Evolutionary conservation across 2,113 vertebrate species (phyloP).

Genomic region (Archilochus colubris): DNA sequence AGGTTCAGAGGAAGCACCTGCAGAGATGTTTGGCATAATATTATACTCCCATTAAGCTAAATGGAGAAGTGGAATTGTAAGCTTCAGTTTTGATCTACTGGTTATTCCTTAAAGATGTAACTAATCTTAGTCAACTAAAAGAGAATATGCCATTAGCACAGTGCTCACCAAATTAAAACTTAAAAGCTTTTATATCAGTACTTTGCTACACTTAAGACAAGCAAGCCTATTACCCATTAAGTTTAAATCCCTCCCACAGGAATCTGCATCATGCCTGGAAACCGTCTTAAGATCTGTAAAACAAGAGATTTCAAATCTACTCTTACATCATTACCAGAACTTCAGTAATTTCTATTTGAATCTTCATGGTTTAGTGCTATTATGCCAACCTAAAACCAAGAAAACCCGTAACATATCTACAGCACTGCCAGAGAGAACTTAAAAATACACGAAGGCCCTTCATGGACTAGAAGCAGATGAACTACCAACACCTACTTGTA

Average conservation of each 20-base stretch:
- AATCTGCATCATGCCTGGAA: not conserved
- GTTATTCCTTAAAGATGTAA: not conserved
- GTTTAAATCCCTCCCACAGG: not conserved
- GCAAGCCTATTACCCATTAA: not conserved
- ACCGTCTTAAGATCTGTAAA: not conserved
- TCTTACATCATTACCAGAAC: not conserved
- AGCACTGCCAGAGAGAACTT: not conserved
- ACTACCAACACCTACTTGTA: not conserved
- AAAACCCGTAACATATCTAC: not conserved
- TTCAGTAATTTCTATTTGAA: not conserved
- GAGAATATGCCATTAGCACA: not conserved
- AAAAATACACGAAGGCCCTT: not conserved
- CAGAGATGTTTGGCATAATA: not conserved
- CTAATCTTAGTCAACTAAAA: not conserved
- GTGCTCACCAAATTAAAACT: not conserved
- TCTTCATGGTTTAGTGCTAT: not conserved
- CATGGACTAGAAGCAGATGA: not conserved
- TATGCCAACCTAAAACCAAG: not conserved
- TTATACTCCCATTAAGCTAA: not conserved
- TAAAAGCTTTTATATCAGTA: not conserved
- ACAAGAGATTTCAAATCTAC: not conserved
- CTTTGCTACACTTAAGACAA: not conserved
- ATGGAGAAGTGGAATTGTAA: not conserved
- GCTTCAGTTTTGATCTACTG: not conserved
- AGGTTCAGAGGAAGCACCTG: constrained; percentile 68